Base-by-base conservation (phyloP, 2,888 invertebrate genomes). In the Acleris holmiana region DNA sequence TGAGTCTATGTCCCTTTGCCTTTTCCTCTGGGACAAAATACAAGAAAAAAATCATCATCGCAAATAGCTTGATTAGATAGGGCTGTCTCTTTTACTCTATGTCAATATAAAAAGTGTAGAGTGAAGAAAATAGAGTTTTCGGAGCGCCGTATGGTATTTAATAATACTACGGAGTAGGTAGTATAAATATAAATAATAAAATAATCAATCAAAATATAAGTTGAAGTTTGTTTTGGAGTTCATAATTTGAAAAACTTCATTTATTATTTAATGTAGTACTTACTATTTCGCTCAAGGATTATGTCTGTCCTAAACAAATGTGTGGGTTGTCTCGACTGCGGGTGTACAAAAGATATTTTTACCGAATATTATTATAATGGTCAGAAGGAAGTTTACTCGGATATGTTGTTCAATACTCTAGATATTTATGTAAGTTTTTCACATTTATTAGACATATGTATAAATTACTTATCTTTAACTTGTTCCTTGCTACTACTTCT, bases 291-390 rank as follows among this genome's bases (percentile, higher is more conserved):
- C 21, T 21, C 18, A 40, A 5, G 17, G 6, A 29, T 17, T 2
- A 60, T 64, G 64, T 47, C 58, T 5, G 53, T 41, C 13, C 4
- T 44, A 1, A 19, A 53, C 29, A 49, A 19, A 25, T 64, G 64
- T 40, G 29, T 41, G 2, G 58, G 53, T 48, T 64, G 64, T 47
- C 21, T 54, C 5, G 17, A 29, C 7, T 48, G 35, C 17, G 58
- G 29, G 15, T 55, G 55, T 46, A 49, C 48, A 25, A 55, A 59
- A 21, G 59, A 67, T 25, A 59, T 67, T 50, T 63, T 53, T 35
- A 44, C 18, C 18, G 59, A 59, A 50, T 59, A 67, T 50, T 56
- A 50, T 51, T 47, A 13, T 29, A 50, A 59, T 46, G 66, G 54
- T 6, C 23, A 48, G 10, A 66, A 44, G 23, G 54, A 64, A 46